Evolutionary conservation across 1,140 invertebrate species (phyloP), one percentile per base, ranked within the genome.

Genomic region (Meloidogyne floridensis): DNA sequence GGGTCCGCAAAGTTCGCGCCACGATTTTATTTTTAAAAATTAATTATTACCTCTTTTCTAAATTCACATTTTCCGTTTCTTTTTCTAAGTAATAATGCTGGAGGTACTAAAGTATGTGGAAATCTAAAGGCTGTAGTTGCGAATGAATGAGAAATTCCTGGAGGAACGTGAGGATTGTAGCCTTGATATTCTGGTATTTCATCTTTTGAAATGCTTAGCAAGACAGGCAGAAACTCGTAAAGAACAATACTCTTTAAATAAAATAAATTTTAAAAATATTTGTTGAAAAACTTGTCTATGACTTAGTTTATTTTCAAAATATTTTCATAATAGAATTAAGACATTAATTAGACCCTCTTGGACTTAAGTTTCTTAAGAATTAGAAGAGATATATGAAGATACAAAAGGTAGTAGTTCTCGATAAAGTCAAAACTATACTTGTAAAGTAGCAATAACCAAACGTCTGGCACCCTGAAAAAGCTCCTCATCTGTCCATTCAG

Each of bases 111-210:
- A 0, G 97, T 97, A 87, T 98, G 97, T 0, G 97, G 96, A 89
- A 97, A 98, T 10, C 97, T 93, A 91, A 98, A 98, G 1, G 97
- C 97, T 0, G 97, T 96, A 47, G 95, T 95, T 85, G 98, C 96
- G 90, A 99, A 99, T n/a, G 95, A 94, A 87, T 98, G 96, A 10
- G 95, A 95, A 59, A 99, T 93, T 15, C 96, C 96, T 0, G 97
- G 96, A 91, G 98, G 96, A 2, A 97, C 92, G 87, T 97, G 95
- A 6, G 95, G 93, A 76, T 95, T 94, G 91, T 98, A 98, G 0
- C 95, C 91, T 90, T 75, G 74, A 82, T 88, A 90, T 10, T 77
- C 53, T 47, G 85, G 77, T 43, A 87, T 82, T 59, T 76, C 80
- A 59, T 54, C 20, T 11, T 86, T 77, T 9, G 78, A 93, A 8